Evolutionary conservation across 2,888 invertebrate genomes (phyloP).

Genomic region (Coecobrya sp.): DNA sequence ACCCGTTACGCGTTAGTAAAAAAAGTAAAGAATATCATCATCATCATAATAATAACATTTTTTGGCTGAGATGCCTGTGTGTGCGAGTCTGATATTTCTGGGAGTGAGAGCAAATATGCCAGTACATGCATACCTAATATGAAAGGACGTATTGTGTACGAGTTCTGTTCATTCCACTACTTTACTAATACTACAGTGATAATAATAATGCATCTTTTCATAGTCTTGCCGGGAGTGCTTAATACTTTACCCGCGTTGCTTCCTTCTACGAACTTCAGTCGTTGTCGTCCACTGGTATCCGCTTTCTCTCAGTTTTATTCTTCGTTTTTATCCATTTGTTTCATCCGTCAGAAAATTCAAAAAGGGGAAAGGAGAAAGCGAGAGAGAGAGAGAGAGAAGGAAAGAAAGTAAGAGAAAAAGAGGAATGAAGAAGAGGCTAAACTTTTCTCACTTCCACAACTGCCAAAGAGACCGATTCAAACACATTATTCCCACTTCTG

Average conservation of each 20-base stretch:
- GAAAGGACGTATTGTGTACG: neutral
- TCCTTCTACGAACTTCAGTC: constrained; percentile 38
- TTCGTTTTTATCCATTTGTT: constrained; percentile 60
- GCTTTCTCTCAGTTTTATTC: constrained; percentile 37
- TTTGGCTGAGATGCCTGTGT: constrained; percentile 31
- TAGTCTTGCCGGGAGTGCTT: constrained; percentile 68
- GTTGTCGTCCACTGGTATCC: constrained; percentile 60
- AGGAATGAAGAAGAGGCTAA: constrained; percentile 50
- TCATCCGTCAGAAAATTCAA: constrained; percentile 72
- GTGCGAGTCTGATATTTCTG: constrained; percentile 28
- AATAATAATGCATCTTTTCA: constrained; percentile 76
- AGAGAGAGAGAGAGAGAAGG: constrained; percentile 40
- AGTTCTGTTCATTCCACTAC: neutral
- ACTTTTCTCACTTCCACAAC: constrained; percentile 68
- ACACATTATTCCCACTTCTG: constrained; percentile 72
- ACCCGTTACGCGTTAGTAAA: constrained; percentile 17
- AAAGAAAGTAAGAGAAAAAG: neutral
- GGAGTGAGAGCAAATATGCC: constrained; percentile 43
- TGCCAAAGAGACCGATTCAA: constrained; percentile 66
- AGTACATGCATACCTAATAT: neutral
- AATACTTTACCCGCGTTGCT: constrained; percentile 55
- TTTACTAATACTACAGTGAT: constrained; percentile 59
- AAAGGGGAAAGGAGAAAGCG: constrained; percentile 29
- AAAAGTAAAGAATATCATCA: constrained; percentile 30
- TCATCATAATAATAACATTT: constrained; percentile 45